Evolutionary conservation across 1,140 invertebrate species (phyloP).

Genomic region (Sitobion miscanthi): DNA sequence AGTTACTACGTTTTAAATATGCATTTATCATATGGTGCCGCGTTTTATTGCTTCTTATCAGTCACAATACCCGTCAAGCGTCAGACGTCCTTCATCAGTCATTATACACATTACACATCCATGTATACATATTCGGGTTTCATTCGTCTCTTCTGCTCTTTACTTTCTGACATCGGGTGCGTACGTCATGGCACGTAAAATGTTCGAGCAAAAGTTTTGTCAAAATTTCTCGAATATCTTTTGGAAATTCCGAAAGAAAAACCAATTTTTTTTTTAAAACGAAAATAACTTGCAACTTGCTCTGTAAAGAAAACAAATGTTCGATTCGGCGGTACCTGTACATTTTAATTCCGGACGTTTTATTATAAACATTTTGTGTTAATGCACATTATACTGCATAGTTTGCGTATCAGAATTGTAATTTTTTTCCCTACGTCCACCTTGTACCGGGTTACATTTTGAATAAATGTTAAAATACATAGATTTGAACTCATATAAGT

Average conservation of each 20-base stretch:
- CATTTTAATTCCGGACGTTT: background rate
- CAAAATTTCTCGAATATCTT: background rate
- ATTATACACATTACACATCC: slow-evolving; percentile 17
- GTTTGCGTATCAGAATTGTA: background rate
- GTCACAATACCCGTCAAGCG: slow-evolving; percentile 38
- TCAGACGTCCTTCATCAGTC: slow-evolving; percentile 48
- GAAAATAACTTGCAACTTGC: background rate
- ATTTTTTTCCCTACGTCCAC: background rate
- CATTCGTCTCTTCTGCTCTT: background rate
- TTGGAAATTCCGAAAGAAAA: background rate
- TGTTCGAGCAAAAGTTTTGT: background rate
- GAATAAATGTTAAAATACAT: background rate
- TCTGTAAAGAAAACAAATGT: background rate
- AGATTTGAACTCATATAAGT: background rate
- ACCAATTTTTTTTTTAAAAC: background rate
- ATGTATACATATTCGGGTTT: background rate
- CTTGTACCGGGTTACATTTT: background rate
- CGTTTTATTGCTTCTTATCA: slow-evolving; percentile 51
- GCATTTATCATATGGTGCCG: slow-evolving; percentile 39
- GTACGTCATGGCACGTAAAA: background rate
- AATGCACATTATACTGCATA: background rate
- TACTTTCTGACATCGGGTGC: background rate
- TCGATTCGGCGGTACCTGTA: background rate
- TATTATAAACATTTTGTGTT: background rate
- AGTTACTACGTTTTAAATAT: slow-evolving; percentile 27